These are phyloP conservation scores for Tiliqua scincoides DNA, from an alignment of 2,113 vertebrate species.

Conservation along the genomic window DNA sequence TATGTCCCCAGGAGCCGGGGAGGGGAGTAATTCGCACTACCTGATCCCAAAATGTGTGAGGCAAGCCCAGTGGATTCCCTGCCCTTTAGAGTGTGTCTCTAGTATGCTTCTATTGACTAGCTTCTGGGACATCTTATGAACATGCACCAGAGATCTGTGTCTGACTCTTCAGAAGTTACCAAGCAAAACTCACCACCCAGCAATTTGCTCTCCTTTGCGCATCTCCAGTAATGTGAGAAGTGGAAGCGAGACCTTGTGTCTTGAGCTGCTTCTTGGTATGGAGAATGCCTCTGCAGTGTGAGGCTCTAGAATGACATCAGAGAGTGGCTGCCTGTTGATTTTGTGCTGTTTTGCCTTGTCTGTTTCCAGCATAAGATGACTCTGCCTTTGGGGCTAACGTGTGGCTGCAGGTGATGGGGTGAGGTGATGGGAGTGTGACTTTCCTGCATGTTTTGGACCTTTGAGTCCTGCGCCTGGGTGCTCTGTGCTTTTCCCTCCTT, in stretches of 20 bases:
- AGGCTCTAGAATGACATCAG: background rate
- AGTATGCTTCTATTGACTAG: background rate
- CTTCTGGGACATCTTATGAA: background rate
- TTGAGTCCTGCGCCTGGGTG: background rate
- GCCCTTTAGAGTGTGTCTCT: background rate
- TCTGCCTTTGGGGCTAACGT: background rate
- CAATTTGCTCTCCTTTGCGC: background rate
- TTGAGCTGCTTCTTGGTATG: background rate
- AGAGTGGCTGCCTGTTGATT: background rate
- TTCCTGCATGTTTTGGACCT: background rate
- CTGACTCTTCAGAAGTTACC: background rate
- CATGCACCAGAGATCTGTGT: background rate
- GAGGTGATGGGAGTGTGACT: background rate
- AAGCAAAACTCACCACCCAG: background rate
- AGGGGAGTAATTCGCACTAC: background rate
- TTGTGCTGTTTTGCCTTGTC: background rate
- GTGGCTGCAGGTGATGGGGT: accelerated
- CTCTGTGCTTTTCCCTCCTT: background rate
- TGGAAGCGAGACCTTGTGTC: background rate
- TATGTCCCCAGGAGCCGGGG: background rate
- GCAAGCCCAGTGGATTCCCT: background rate
- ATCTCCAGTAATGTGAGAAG: background rate
- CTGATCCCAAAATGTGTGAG: background rate
- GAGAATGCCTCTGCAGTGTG: background rate
- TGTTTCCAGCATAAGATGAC: background rate